phyloP scores from a whole-genome alignment of 2,113 vertebrate species.

The Atlantisia rogersi region DNA sequence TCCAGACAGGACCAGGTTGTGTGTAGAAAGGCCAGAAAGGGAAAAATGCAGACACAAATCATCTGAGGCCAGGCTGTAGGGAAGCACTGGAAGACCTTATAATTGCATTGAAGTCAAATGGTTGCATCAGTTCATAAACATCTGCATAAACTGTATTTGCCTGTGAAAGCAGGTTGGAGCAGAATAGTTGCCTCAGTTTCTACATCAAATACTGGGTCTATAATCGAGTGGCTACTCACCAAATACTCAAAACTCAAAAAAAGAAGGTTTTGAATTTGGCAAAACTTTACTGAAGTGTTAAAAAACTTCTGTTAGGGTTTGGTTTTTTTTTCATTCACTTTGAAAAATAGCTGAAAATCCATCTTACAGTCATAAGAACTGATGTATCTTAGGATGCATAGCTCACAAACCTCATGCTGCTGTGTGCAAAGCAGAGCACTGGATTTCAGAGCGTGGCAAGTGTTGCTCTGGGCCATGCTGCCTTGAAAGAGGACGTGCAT shows the following conservation, averaged over 20 bases:
- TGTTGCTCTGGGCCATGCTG: background rate
- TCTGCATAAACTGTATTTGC: background rate
- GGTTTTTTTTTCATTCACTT: background rate
- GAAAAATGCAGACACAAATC: background rate
- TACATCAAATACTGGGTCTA: background rate
- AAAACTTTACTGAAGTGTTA: background rate
- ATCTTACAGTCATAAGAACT: background rate
- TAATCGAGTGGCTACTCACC: background rate
- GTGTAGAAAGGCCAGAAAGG: background rate
- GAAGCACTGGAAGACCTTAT: background rate
- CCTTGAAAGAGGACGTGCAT: background rate
- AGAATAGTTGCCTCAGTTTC: background rate
- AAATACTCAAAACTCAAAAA: background rate
- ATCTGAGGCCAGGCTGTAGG: background rate
- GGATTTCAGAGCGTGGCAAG: background rate
- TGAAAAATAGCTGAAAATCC: background rate
- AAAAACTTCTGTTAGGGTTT: background rate
- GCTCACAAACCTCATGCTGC: background rate
- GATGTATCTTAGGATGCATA: background rate
- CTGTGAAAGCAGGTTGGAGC: background rate
- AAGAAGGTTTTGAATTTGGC: background rate
- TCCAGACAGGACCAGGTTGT: background rate
- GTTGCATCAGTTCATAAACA: background rate
- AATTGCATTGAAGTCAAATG: background rate
- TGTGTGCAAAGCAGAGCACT: background rate